Conservation (phyloP, 2,888 invertebrate genomes). For the Bembecia ichneumoniformis region DNA sequence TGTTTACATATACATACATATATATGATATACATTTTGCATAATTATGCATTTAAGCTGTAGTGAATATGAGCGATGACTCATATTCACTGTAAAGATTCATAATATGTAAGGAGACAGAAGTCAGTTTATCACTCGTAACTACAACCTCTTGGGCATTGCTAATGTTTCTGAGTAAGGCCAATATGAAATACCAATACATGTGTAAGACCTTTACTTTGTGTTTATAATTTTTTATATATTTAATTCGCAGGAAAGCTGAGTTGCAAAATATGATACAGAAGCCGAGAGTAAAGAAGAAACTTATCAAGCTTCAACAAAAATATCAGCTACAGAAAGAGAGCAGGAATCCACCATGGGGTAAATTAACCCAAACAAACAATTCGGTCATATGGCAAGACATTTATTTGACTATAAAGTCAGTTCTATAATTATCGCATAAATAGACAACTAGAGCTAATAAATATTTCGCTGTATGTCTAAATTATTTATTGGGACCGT, state of each 20-base stretch:
- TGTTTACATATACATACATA: too few species aligned
- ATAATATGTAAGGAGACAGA: too few species aligned
- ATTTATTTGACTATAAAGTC: background rate
- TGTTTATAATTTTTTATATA: background rate
- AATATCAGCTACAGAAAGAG: slow-evolving; percentile 83
- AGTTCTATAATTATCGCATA: too few species aligned
- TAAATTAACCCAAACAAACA: slow-evolving; percentile 39
- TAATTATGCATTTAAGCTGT: too few species aligned
- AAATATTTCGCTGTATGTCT: background rate
- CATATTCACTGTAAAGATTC: too few species aligned
- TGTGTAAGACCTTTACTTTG: background rate
- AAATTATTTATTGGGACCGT: background rate
- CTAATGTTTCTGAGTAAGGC: background rate
- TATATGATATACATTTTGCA: too few species aligned
- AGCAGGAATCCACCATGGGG: slow-evolving; percentile 88
- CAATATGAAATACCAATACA: background rate
- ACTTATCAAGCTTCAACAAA: slow-evolving; percentile 86
- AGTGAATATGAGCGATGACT: too few species aligned
- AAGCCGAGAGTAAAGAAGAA: slow-evolving; percentile 84
- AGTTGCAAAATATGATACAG: slow-evolving; percentile 75
- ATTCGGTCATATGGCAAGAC: background rate
- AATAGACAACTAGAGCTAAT: too few species aligned
- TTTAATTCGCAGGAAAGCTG: slow-evolving; percentile 51
- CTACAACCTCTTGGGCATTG: too few species aligned
- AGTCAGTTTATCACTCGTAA: too few species aligned